Evolutionary conservation across 2,888 invertebrate genomes (phyloP), one percentile per base, ranked within the genome.

Genomic region (Sminthurinus aureus): DNA sequence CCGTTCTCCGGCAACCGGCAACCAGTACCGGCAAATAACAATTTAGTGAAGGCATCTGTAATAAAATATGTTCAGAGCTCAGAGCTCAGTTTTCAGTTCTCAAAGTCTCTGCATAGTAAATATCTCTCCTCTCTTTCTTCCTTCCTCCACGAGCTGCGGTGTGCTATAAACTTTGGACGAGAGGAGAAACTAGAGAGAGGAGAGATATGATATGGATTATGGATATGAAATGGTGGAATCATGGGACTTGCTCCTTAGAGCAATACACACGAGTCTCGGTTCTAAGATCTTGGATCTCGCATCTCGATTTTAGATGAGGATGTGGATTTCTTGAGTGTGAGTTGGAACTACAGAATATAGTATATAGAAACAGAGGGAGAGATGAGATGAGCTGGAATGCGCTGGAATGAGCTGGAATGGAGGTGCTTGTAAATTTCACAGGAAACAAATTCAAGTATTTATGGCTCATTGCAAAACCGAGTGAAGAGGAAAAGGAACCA

Each of bases 31-130:
- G 24, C 71, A 71, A 71, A 71, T 71, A 24, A 13, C 22, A 71
- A 71, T 71, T 71, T 71, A 71, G 71, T 0, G 64, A 38, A 66
- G 78, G 66, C 9, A 78, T 26, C 66, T 24, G 66, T 26, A 78
- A 78, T 78, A 78, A 78, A 78, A 78, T 78, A 78, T 78, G 22
- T 26, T 3, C 26, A 78, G 78, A 18, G 20, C 22, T 58, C 26
- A 38, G 6, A 4, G 38, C 6, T 38, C 38, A 38, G 6, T 38
- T 38, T 6, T 38, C 38, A 38, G 6, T 38, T 38, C 38, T 38
- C 38, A 38, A 38, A 38, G 38, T 38, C 38, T 38, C 38, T 38
- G 38, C 38, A 38, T 38, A 38, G 38, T 38, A 38, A 38, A 38
- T 38, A 38, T 38, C 38, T 38, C 18, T 20, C n/a, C 51, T 76